Conservation (phyloP, 2,113 vertebrate species). For the Morphnarchus princeps region DNA sequence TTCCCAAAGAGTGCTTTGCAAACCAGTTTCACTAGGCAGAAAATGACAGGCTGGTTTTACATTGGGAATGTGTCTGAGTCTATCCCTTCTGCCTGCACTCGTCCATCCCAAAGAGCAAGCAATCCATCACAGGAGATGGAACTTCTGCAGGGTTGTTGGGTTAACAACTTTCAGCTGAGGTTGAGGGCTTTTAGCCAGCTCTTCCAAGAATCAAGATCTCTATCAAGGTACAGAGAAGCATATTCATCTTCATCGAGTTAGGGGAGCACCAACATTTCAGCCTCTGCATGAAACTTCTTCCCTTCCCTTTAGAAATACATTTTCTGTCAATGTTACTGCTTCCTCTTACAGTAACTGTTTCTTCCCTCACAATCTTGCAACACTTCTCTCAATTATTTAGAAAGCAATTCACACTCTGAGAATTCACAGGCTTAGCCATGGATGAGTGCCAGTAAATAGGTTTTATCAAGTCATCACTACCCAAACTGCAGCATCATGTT, state of each 20-base stretch:
- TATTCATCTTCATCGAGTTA: neutral
- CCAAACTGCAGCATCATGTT: neutral
- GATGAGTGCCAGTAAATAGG: neutral
- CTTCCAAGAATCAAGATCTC: neutral
- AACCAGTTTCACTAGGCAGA: neutral
- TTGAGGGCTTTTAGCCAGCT: neutral
- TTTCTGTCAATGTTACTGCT: neutral
- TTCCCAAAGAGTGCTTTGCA: neutral
- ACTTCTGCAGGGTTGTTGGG: neutral
- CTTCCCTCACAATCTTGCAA: neutral
- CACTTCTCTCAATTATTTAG: neutral
- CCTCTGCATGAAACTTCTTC: neutral
- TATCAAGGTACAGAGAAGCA: neutral
- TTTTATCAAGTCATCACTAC: neutral
- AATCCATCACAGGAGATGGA: neutral
- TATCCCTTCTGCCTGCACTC: neutral
- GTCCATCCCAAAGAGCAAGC: neutral
- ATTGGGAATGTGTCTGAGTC: rapidly evolving
- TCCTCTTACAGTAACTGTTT: neutral
- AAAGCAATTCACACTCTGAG: neutral
- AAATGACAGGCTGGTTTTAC: neutral
- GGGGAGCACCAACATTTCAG: neutral
- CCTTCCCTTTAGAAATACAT: neutral
- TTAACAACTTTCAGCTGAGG: neutral
- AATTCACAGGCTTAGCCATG: neutral